These are phyloP conservation scores for Piaya cayana DNA, from an alignment of 2,113 vertebrate genomes.

Conservation along the genomic window DNA sequence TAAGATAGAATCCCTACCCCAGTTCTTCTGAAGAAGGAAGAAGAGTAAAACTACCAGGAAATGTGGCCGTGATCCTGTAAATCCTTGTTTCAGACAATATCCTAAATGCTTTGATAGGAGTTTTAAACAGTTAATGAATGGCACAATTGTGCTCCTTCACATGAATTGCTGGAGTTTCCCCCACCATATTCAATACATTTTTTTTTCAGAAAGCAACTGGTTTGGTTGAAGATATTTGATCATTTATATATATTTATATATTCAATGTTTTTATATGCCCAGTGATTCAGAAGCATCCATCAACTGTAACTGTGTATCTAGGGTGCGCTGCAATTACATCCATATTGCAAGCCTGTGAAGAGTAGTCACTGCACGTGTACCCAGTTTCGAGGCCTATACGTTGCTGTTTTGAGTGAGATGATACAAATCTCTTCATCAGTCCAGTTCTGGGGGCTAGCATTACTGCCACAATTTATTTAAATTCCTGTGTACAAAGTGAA, in stretches of 20 bases:
- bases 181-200: background rate
- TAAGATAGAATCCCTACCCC: background rate
- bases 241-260: background rate
- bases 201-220: background rate
- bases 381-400: background rate
- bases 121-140: background rate
- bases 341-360: background rate
- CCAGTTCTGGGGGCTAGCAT: background rate
- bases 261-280: background rate
- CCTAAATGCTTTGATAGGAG: background rate
- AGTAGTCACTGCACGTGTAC: constrained; percentile 23
- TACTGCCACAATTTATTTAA: background rate
- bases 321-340: background rate
- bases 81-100: background rate
- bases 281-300: constrained; percentile 2
- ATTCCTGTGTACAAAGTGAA: background rate
- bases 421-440: background rate
- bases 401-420: background rate
- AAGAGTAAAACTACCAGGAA: background rate
- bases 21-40: background rate
- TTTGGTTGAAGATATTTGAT: background rate
- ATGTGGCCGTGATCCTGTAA: background rate
- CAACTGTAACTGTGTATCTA: background rate
- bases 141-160: background rate
- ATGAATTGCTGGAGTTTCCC: background rate